phyloP scores from a whole-genome alignment of 2,113 vertebrate genomes.

The Oceanites oceanicus region DNA sequence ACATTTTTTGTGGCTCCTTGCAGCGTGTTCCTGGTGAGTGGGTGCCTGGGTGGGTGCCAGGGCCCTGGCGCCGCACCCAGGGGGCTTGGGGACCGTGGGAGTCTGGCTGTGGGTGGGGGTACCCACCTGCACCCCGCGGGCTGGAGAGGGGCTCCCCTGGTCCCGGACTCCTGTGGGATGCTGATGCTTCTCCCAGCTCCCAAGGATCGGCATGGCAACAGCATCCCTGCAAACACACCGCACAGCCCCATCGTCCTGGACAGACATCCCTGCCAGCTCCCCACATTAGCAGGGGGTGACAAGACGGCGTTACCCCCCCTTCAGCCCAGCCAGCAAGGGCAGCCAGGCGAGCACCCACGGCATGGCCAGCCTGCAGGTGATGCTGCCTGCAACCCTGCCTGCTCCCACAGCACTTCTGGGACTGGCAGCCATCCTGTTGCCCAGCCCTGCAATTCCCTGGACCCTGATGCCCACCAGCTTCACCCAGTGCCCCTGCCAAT shows the following conservation, averaged over 20 bases:
- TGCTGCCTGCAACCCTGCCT: not conserved
- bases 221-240: not conserved
- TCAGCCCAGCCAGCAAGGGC: not conserved
- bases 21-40: not conserved
- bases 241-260: not conserved
- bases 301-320: not conserved
- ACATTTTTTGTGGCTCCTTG: not conserved
- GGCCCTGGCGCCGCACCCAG: not conserved
- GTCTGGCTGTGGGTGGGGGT: not conserved
- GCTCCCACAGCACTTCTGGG: not conserved
- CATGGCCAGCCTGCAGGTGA: rapidly evolving
- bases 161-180: rapidly evolving
- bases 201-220: not conserved
- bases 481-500: rapidly evolving
- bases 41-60: constrained; percentile 12
- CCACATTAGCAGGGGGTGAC: not conserved
- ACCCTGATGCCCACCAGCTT: not conserved
- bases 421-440: not conserved
- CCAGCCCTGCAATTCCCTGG: not conserved
- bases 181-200: not conserved
- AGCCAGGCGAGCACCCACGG: not conserved
- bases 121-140: not conserved
- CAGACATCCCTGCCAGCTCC: not conserved
- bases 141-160: not conserved
- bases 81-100: not conserved